Evolutionary conservation across 2,113 vertebrate species (phyloP), one percentile per base, ranked within the genome.

Genomic region (Carollia perspicillata): DNA sequence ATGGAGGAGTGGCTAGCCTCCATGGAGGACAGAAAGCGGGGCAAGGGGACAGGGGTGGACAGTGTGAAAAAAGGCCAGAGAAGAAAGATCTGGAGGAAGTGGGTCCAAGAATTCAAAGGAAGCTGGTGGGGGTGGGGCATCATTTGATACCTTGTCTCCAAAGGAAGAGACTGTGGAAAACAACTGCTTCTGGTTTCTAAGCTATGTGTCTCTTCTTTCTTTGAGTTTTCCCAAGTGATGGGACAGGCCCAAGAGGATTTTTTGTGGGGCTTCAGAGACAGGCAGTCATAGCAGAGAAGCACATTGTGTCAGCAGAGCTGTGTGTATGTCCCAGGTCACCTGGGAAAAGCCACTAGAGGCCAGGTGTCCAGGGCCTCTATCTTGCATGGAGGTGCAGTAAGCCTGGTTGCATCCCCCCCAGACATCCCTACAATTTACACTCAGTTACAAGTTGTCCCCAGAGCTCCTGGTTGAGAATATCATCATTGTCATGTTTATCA

Each of bases 371-470:
- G 42, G 80, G 6, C 58, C 37, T 10, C 4, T 1, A 28, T 40
- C 72, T n/a, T 26, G 14, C 1, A 3, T 14, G 12, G 14, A 58
- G 9, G 10, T 58, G 23, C 40, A 78, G 8, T 17, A 47, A 47
- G 22, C 37, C 63, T 33, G 26, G 28, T 26, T 8, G 1, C 5
- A 8, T 40, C 4, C 37, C 12, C 35, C 13, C 22, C n/a, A 17
- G 12, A 11, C 1, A 0, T 7, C 3, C 10, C 51, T 78, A 23
- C 11, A n/a, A 12, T 40, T 71, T 10, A 35, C 26, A 6, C 0
- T 3, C 3, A 5, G 8, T 77, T n/a, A 20, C 33, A 58, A n/a
- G 26, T 8, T 35, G n/a, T 88, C 47, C 40, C 10, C 58, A 90
- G 89, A 81, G 17, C 35, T 28, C 80, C 35, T 55, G 47, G 65